These are phyloP conservation scores for Lethrus apterus DNA, from an alignment of 1,140 invertebrate genomes.

Conservation along the genomic window DNA sequence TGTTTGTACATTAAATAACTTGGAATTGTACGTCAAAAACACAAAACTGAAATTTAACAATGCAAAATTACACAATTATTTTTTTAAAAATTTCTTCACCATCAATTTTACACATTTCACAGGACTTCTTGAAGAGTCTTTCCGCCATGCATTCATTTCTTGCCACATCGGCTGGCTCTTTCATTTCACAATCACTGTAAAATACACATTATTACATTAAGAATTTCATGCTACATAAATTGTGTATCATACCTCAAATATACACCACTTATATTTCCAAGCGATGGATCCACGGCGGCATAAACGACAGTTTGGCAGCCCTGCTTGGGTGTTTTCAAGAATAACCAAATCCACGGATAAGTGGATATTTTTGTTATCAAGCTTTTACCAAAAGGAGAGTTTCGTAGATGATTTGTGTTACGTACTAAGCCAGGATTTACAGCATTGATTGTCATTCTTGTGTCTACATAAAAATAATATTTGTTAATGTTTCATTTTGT, in stretches of 20 bases:
- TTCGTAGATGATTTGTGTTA: conserved; percentile 55
- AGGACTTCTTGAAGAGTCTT: conserved; percentile 45
- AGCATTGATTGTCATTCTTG: conserved; percentile 61
- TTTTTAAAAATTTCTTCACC: conserved; percentile 13
- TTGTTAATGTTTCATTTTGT: no score
- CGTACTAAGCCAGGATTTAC: conserved; percentile 67
- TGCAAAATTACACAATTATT: background rate
- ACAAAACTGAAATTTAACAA: no score
- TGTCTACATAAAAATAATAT: no score
- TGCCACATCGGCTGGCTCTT: conserved; percentile 42
- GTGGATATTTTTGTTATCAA: conserved; percentile 48
- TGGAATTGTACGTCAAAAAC: no score
- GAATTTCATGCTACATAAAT: no score
- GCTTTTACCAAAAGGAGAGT: conserved; percentile 44
- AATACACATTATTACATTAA: background rate
- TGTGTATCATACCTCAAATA: conserved; percentile 54
- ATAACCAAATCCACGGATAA: conserved; percentile 57
- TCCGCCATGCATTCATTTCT: conserved; percentile 46
- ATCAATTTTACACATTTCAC: conserved; percentile 25
- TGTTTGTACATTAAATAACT: no score
- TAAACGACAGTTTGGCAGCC: conserved; percentile 61
- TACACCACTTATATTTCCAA: conserved; percentile 52
- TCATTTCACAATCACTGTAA: conserved; percentile 49
- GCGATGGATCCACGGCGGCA: conserved; percentile 50
- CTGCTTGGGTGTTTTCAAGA: conserved; percentile 56